Conservation (phyloP, 2,797 vertebrate genomes). For the Muscicapa comitata region DNA sequence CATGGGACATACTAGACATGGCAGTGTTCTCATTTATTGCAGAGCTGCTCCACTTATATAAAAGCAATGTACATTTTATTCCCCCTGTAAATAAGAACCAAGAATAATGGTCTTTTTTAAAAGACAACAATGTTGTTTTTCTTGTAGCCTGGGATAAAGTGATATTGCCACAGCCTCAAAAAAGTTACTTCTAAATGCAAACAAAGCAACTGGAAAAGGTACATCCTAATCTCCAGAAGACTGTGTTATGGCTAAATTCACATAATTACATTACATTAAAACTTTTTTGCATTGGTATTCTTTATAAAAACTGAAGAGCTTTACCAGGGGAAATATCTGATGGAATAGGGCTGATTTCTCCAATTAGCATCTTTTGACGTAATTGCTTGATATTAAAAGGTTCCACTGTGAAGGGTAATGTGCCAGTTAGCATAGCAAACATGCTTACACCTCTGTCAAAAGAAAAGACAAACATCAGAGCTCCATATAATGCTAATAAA, state of each 20-base stretch:
- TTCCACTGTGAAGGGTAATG: constrained; percentile 82
- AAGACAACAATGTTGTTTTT: neutral
- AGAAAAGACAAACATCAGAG: constrained; percentile 4
- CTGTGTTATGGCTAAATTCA: neutral
- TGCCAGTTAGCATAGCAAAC: constrained; percentile 85
- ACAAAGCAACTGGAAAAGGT: neutral
- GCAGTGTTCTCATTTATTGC: neutral
- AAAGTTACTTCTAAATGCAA: neutral
- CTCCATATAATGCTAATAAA: neutral
- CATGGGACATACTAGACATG: neutral
- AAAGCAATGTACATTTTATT: neutral
- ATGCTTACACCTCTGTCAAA: constrained; percentile 81
- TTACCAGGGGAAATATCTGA: constrained; percentile 82
- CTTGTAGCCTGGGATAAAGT: neutral
- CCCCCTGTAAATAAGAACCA: neutral
- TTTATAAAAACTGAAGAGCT: neutral
- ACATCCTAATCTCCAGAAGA: neutral
- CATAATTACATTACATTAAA: neutral
- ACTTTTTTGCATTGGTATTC: neutral
- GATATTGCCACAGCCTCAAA: neutral
- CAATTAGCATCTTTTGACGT: constrained; percentile 85
- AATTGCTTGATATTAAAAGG: constrained; percentile 87
- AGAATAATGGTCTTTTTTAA: neutral
- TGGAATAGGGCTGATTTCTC: constrained; percentile 81
- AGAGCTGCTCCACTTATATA: neutral